These are phyloP conservation scores for Drosophila helvetica DNA, from an alignment of 2,888 invertebrate genomes.

Conservation along the genomic window DNA sequence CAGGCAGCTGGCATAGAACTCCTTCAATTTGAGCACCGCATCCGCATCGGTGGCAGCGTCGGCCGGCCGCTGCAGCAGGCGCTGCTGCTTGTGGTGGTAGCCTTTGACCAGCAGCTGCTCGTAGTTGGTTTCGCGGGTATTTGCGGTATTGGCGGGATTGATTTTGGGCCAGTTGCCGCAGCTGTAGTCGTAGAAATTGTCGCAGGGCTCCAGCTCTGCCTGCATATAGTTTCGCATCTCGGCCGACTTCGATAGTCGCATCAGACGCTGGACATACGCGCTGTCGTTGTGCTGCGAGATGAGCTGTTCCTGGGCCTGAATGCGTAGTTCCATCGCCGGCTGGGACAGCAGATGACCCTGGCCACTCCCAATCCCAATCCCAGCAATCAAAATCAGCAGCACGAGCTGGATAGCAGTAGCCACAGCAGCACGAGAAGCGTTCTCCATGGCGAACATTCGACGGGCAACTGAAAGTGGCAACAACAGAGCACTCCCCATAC, in stretches of 20 bases:
- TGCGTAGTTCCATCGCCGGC: constrained; percentile 57
- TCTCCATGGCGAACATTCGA: constrained; percentile 54
- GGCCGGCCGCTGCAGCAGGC: constrained; percentile 61
- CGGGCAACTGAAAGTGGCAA: constrained; percentile 48
- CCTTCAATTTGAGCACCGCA: constrained; percentile 65
- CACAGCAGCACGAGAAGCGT: constrained; percentile 32
- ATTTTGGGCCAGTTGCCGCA: constrained; percentile 81
- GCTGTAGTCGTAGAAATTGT: constrained; percentile 79
- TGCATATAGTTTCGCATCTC: constrained; percentile 81
- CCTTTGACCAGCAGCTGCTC: constrained; percentile 65
- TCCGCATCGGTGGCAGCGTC: constrained; percentile 51
- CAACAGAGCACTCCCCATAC: not conserved
- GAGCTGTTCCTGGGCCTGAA: constrained; percentile 64
- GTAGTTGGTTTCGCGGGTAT: constrained; percentile 72
- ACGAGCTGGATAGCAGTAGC: constrained; percentile 16
- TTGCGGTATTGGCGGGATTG: constrained; percentile 71
- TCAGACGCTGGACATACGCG: constrained; percentile 70
- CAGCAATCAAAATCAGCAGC: constrained; percentile 31
- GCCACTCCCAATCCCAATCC: constrained; percentile 12
- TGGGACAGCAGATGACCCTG: constrained; percentile 51
- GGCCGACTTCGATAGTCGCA: constrained; percentile 78
- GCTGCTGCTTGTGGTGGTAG: constrained; percentile 73
- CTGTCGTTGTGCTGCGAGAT: constrained; percentile 73
- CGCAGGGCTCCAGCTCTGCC: constrained; percentile 71
- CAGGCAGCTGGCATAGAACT: constrained; percentile 80